phyloP scores from a whole-genome alignment of 2,113 vertebrate species.

The Mastomys coucha region DNA sequence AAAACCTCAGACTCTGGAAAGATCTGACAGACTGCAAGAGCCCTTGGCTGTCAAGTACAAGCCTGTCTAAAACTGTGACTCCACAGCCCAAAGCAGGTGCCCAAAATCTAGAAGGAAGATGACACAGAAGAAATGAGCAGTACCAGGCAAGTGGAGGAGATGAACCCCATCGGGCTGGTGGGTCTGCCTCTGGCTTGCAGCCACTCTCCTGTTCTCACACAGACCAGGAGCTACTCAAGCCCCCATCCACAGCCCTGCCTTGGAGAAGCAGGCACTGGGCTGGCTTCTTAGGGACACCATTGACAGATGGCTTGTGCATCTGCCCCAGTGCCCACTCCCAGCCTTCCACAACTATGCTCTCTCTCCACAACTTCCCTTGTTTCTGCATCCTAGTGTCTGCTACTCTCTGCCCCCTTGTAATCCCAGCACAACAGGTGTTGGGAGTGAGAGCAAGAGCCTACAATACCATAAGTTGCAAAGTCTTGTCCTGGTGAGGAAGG shows the following conservation, averaged over 20 bases:
- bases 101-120: background rate
- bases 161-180: accelerated
- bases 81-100: accelerated
- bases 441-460: background rate
- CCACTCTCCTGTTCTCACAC: background rate
- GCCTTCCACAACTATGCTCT: background rate
- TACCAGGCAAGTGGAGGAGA: background rate
- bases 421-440: accelerated
- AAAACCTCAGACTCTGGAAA: background rate
- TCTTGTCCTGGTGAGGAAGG: background rate
- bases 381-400: background rate
- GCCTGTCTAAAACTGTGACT: background rate
- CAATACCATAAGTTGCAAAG: accelerated
- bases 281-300: background rate
- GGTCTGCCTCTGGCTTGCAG: background rate
- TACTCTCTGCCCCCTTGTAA: background rate
- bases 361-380: background rate
- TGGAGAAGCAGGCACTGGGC: background rate
- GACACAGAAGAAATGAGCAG: accelerated
- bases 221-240: background rate
- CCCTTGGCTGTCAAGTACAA: background rate
- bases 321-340: background rate
- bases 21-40: background rate
- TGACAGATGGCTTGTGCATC: background rate
- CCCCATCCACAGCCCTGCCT: background rate